Percentiles rank a stretch among this genome's conserved stretches.
phyloP scores from a whole-genome alignment of 2,797 vertebrate species.

The Threskiornis aethiopicus region DNA sequence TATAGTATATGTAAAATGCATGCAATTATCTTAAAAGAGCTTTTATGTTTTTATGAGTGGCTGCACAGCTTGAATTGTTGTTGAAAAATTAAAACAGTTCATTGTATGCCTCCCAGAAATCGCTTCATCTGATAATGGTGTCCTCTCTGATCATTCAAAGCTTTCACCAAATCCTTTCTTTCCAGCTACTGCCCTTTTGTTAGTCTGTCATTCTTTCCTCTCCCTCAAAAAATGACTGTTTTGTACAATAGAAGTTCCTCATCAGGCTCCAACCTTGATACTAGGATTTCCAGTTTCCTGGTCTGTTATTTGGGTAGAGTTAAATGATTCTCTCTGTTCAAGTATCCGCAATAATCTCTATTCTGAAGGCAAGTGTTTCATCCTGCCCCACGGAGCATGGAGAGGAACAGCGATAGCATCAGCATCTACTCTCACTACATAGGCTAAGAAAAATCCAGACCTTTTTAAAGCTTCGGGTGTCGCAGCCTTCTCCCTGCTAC shows the following conservation, averaged over 20 bases:
- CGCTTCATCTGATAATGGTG: not conserved
- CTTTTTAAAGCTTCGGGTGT: not conserved
- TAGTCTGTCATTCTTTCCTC: not conserved
- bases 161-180: not conserved
- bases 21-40: not conserved
- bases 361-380: not conserved
- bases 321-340: not conserved
- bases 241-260: not conserved
- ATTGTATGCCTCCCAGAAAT: not conserved
- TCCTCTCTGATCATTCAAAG: not conserved
- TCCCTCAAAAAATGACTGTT: not conserved
- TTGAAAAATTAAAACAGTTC: not conserved
- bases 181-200: not conserved
- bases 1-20: not conserved
- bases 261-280: not conserved
- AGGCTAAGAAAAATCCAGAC: not conserved
- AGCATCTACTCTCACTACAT: not conserved
- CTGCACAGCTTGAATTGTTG: not conserved
- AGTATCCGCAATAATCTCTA: not conserved
- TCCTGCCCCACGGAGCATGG: accelerated
- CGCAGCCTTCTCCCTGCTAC: not conserved
- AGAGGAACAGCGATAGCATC: not conserved
- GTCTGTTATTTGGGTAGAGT: not conserved
- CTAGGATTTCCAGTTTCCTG: not conserved
- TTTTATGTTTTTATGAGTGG: not conserved